These are phyloP conservation scores for Cryptops parisi DNA, from an alignment of 2,888 invertebrate genomes.

Conservation along the genomic window DNA sequence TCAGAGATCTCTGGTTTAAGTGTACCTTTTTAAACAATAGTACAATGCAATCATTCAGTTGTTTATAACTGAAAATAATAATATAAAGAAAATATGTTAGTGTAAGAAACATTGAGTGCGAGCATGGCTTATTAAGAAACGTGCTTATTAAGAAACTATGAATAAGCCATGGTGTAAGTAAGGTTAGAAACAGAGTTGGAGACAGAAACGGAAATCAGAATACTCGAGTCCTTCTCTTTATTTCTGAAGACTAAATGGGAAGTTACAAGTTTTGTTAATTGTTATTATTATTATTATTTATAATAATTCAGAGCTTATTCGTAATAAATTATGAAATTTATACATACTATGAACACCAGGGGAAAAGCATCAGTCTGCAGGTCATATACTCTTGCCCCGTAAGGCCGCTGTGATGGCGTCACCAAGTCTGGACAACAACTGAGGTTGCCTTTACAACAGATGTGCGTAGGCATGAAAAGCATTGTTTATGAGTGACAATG, in stretches of 20 bases:
- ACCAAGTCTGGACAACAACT: constrained; percentile 3
- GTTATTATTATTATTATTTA: too few relatives aligned
- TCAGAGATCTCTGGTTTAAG: too few relatives aligned
- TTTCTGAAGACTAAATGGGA: constrained; percentile 16
- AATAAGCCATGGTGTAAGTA: too few relatives aligned
- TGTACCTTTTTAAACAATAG: too few relatives aligned
- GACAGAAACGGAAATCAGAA: too few relatives aligned
- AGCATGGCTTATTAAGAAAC: too few relatives aligned
- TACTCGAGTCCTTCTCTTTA: constrained; percentile 14
- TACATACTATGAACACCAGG: constrained; percentile 11
- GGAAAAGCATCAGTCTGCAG: constrained; percentile 8
- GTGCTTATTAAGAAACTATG: too few relatives aligned
- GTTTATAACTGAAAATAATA: too few relatives aligned
- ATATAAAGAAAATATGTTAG: too few relatives aligned
- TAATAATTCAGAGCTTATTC: constrained; percentile 16
- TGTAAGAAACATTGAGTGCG: too few relatives aligned
- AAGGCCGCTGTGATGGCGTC: constrained; percentile 8
- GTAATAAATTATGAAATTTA: constrained; percentile 14
- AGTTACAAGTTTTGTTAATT: constrained; percentile 14
- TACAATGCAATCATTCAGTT: too few relatives aligned
- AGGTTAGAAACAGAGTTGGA: too few relatives aligned
- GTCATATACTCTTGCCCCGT: constrained; percentile 2
- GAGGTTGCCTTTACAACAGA: not conserved
- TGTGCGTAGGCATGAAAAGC: not conserved
- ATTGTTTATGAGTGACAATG: not conserved